A percentile compares a stretch with the other conserved stretches of the same genome.
phyloP scores from a whole-genome alignment of 1,140 invertebrate species.

The Artemia franciscana region DNA sequence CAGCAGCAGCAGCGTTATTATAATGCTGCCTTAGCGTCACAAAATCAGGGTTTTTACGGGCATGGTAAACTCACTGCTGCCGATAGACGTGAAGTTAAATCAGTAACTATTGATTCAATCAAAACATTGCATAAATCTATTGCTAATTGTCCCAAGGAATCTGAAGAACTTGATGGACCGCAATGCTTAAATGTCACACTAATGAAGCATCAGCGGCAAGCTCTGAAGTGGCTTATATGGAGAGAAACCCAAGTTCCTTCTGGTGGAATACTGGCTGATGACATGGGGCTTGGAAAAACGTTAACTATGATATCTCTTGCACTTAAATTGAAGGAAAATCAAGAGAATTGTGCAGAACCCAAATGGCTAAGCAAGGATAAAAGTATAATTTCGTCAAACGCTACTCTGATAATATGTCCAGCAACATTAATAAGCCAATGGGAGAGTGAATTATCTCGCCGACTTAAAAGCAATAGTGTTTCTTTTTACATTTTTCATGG shows the following conservation, averaged over 20 bases:
- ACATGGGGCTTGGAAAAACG: slow-evolving; percentile 87
- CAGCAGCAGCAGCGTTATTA: not conserved
- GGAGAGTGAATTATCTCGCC: slow-evolving; percentile 48
- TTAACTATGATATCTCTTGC: slow-evolving; percentile 70
- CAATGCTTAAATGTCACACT: slow-evolving; percentile 37
- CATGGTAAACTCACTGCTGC: slow-evolving; percentile 12
- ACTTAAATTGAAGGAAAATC: slow-evolving; percentile 22
- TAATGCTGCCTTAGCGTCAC: not conserved
- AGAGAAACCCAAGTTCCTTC: slow-evolving; percentile 54
- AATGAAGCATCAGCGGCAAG: slow-evolving; percentile 67
- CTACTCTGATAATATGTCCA: slow-evolving; percentile 69
- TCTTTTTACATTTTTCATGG: slow-evolving; percentile 56
- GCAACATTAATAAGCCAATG: slow-evolving; percentile 54
- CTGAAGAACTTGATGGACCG: slow-evolving; percentile 29
- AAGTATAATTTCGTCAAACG: slow-evolving; percentile 18
- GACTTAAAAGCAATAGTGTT: slow-evolving; percentile 33
- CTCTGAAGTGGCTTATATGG: slow-evolving; percentile 69
- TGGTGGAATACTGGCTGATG: slow-evolving; percentile 37
- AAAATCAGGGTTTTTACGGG: not conserved
- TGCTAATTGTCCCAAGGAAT: slow-evolving; percentile 25
- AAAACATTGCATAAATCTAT: slow-evolving; percentile 46
- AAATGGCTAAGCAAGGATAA: slow-evolving; percentile 4
- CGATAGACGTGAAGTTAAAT: slow-evolving; percentile 22
- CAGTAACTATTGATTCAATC: slow-evolving; percentile 39
- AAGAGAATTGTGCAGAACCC: slow-evolving; percentile 3